Percentiles rank a stretch among this genome's conserved stretches.
phyloP scores from a whole-genome alignment of 2,888 invertebrate genomes.

The Scrobipalpa costella region DNA sequence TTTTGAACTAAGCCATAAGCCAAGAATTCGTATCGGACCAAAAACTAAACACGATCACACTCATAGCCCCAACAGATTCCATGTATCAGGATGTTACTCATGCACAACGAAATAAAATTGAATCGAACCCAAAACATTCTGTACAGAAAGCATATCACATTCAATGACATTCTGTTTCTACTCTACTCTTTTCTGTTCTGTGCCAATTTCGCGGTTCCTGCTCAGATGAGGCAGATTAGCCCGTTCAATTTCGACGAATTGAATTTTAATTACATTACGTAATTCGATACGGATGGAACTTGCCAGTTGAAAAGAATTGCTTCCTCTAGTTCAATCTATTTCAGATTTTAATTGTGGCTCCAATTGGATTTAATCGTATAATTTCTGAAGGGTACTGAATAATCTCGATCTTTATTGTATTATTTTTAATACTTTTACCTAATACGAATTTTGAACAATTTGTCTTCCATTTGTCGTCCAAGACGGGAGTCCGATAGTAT shows the following conservation, averaged over 20 bases:
- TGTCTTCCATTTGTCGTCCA: too few relatives aligned
- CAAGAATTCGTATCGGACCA: too few relatives aligned
- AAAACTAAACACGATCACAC: too few relatives aligned
- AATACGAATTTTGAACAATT: too few relatives aligned
- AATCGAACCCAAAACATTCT: too few relatives aligned
- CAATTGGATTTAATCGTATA: not conserved
- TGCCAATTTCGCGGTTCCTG: constrained; percentile 41
- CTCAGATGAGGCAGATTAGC: constrained; percentile 57
- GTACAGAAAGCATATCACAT: not conserved
- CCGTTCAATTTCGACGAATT: constrained; percentile 63
- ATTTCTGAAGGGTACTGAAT: not conserved
- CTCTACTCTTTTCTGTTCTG: not conserved
- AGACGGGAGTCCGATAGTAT: too few relatives aligned
- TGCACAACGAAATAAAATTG: too few relatives aligned
- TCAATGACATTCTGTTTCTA: not conserved
- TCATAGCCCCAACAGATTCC: too few relatives aligned
- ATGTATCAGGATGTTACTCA: too few relatives aligned
- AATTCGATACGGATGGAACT: constrained; percentile 35
- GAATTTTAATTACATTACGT: constrained; percentile 73
- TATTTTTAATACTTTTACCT: too few relatives aligned
- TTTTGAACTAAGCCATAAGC: too few relatives aligned
- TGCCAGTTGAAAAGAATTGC: constrained; percentile 11
- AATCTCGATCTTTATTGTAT: too few relatives aligned
- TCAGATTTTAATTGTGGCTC: not conserved
- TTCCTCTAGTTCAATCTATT: constrained; percentile 2